Base-by-base conservation (phyloP, 2,888 invertebrate genomes). In the Pegoplata infirma region DNA sequence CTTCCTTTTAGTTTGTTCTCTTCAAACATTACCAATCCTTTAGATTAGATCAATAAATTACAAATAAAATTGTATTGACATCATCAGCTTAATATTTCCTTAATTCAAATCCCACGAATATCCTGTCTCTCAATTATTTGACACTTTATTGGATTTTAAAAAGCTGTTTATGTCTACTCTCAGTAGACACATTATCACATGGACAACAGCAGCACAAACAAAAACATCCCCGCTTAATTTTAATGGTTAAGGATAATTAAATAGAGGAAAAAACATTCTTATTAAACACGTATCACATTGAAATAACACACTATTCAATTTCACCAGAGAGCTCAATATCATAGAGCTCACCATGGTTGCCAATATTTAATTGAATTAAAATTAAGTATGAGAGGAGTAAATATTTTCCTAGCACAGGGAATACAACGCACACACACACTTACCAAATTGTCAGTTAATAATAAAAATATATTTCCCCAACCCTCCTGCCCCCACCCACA, bases 291-390 rank as follows among this genome's bases (percentile, higher is more conserved):
- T 49, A 61, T 69, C 44, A 46, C 8, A 59, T 16, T 21, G 25
- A 23, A 23, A 25, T 59, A 21, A 14, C 5, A n/a, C 36, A 40
- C 36, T 40, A 40, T 40, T 40, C 36, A n/a, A n/a, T n/a, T n/a
- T 40, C 36, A 40, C 3, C 36, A 40, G 12, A 5, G 1, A n/a
- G 5, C 32, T 7, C 23, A 2, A 10, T 32, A 32, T 32, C 32
- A 32, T 49, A 47, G 16, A 14, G 61, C 61, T 44, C 71, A 58
- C 71, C 75, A 79, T 61, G 79, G 63, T 55, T 44, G 75, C 75
- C 75, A 75, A 72, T 72, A 71, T 61, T 75, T 79, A 79, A 79
- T 79, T 79, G 79, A 79, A 75, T 79, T 75, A 75, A 75, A 71
- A 75, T 75, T 72, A 47, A 72, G 51, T 61, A 58, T 72, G 66